Conservation (phyloP, 2,888 invertebrate species). For the Lasioglossum oenotherae region DNA sequence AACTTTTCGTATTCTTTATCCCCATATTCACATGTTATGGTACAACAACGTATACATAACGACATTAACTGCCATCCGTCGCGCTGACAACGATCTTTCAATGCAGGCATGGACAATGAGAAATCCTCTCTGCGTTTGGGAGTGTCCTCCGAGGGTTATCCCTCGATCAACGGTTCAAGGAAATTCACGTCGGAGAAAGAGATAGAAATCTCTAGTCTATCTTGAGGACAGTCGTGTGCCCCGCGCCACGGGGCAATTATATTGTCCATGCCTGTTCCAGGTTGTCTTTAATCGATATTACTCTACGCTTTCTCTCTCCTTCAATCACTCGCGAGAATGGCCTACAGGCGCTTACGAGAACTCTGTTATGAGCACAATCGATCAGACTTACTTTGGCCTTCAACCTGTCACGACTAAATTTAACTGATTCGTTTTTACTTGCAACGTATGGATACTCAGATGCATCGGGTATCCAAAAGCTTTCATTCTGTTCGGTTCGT, state of each 20-base stretch:
- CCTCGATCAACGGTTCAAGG: neutral
- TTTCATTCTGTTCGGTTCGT: neutral
- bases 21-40: neutral
- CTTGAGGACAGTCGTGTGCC: neutral
- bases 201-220: neutral
- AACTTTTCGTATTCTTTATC: neutral
- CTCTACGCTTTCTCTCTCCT: neutral
- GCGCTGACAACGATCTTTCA: neutral
- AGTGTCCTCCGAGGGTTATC: neutral
- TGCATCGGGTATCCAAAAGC: neutral
- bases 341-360: neutral
- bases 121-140: neutral
- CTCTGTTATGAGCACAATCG: neutral
- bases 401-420: neutral
- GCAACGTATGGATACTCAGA: neutral
- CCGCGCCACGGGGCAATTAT: neutral
- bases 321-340: neutral
- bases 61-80: neutral
- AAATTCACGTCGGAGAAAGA: neutral
- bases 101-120: neutral
- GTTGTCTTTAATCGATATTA: neutral
- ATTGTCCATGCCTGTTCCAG: neutral
- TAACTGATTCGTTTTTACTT: neutral
- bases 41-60: neutral
- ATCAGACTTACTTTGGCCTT: neutral